Evolutionary conservation across 1,140 invertebrate species (phyloP).

Genomic region (Sarcophaga bullata): DNA sequence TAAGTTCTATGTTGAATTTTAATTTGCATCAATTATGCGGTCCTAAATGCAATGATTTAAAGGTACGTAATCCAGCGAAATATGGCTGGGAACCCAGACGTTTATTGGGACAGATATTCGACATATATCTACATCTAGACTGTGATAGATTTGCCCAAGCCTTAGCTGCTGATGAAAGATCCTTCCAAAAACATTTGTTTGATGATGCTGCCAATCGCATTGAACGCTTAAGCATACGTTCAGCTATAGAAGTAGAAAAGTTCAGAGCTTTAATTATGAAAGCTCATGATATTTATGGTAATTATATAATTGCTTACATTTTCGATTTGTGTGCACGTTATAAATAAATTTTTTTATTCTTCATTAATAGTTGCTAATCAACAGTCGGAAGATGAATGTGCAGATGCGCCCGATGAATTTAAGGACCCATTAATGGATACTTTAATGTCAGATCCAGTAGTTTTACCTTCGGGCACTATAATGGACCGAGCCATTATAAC

Average conservation of each 20-base stretch:
- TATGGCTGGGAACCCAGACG: slow-evolving; percentile 96
- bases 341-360: neutral
- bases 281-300: slow-evolving; percentile 78
- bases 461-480: slow-evolving; percentile 91
- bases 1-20: slow-evolving; percentile 98
- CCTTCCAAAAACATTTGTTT: slow-evolving; percentile 92
- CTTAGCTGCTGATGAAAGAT: slow-evolving; percentile 92
- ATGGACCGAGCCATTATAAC: slow-evolving; percentile 96
- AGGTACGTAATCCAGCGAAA: slow-evolving; percentile 94
- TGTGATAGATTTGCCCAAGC: slow-evolving; percentile 90
- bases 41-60: slow-evolving; percentile 96
- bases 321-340: slow-evolving; percentile 1
- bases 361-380: slow-evolving; percentile 79
- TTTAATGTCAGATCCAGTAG: slow-evolving; percentile 95
- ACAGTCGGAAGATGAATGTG: slow-evolving; percentile 89
- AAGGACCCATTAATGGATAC: slow-evolving; percentile 98
- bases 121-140: slow-evolving; percentile 97
- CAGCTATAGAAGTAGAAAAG: slow-evolving; percentile 81
- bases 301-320: slow-evolving; percentile 43
- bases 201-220: slow-evolving; percentile 86
- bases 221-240: slow-evolving; percentile 84
- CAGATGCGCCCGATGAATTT: slow-evolving; percentile 97
- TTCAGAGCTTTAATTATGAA: slow-evolving; percentile 83
- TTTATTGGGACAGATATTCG: slow-evolving; percentile 89
- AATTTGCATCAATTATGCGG: slow-evolving; percentile 97